Conservation (phyloP, 2,113 vertebrate species). For the Percina caprodes region DNA sequence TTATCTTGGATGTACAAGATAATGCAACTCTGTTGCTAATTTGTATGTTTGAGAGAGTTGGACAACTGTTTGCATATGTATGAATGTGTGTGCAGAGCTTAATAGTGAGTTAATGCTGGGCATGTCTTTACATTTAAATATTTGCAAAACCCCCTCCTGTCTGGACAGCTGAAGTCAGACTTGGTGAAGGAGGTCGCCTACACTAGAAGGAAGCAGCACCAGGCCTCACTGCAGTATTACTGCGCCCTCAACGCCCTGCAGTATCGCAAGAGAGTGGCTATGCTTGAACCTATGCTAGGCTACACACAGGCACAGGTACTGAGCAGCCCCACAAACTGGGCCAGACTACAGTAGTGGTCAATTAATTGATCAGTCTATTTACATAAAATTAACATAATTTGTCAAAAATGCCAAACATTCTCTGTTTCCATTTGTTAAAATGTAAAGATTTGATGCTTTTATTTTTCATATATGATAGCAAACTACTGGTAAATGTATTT, state of each 20-base stretch:
- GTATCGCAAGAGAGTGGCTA: conserved; percentile 93
- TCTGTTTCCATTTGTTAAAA: no score
- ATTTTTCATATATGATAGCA: neutral
- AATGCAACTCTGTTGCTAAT: conserved; percentile 19
- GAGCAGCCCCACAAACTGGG: neutral
- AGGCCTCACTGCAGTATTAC: conserved; percentile 96
- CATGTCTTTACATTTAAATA: neutral
- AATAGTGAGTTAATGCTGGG: neutral
- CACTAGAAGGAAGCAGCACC: conserved; percentile 94
- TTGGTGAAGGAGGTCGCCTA: conserved; percentile 92
- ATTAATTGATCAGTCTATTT: neutral
- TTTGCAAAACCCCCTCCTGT: conserved; percentile 22
- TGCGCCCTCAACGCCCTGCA: conserved; percentile 96
- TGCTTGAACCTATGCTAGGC: conserved; percentile 96
- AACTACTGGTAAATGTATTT: neutral
- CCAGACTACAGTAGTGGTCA: no score
- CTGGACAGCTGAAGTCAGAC: conserved; percentile 90
- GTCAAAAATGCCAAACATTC: neutral
- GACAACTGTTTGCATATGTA: conserved; percentile 45
- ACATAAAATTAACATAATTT: neutral
- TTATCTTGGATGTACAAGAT: neutral
- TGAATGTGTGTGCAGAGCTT: conserved; percentile 2
- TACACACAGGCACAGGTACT: conserved; percentile 92
- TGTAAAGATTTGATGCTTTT: conserved; percentile 5
- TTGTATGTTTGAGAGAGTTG: conserved; percentile 19